These are phyloP conservation scores for Sarcophaga caerulescens DNA, from an alignment of 2,888 invertebrate genomes.

Conservation along the genomic window DNA sequence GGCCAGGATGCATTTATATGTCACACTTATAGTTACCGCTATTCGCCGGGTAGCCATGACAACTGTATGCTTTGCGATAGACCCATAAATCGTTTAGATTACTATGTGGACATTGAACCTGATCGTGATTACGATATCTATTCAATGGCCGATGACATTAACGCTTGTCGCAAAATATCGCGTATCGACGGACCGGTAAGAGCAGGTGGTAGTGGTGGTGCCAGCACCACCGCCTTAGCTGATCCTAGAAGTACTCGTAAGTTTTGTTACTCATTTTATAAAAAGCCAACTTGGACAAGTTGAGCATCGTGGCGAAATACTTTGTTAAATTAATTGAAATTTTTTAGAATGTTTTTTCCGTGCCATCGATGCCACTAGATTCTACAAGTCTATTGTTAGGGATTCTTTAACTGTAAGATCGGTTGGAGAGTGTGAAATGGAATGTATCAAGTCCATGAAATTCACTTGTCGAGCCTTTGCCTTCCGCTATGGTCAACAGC, in stretches of 20 bases:
- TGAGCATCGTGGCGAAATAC: neutral
- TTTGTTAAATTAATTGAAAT: neutral
- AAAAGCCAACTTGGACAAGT: neutral
- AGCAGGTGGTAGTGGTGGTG: slow-evolving; percentile 23
- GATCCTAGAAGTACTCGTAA: slow-evolving; percentile 81
- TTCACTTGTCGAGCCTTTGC: slow-evolving; percentile 92
- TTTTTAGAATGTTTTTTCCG: slow-evolving; percentile 90
- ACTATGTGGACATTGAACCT: slow-evolving; percentile 88
- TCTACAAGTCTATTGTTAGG: slow-evolving; percentile 85
- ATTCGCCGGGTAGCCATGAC: slow-evolving; percentile 82
- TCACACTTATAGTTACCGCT: slow-evolving; percentile 88
- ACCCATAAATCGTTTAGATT: slow-evolving; percentile 86
- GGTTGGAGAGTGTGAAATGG: slow-evolving; percentile 90
- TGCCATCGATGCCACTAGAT: slow-evolving; percentile 87
- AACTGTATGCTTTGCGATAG: slow-evolving; percentile 90
- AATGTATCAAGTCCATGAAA: slow-evolving; percentile 87
- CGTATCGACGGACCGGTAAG: slow-evolving; percentile 72
- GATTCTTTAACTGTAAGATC: slow-evolving; percentile 86
- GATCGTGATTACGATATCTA: slow-evolving; percentile 91
- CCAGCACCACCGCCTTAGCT: slow-evolving; percentile 77
- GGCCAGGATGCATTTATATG: slow-evolving; percentile 87
- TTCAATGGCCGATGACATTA: slow-evolving; percentile 85
- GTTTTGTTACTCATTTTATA: slow-evolving; percentile 48
- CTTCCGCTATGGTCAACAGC: slow-evolving; percentile 86
- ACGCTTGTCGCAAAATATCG: slow-evolving; percentile 80